Evolutionary conservation across 2,113 vertebrate species (phyloP).

Genomic region (Ranitomeya imitator): DNA sequence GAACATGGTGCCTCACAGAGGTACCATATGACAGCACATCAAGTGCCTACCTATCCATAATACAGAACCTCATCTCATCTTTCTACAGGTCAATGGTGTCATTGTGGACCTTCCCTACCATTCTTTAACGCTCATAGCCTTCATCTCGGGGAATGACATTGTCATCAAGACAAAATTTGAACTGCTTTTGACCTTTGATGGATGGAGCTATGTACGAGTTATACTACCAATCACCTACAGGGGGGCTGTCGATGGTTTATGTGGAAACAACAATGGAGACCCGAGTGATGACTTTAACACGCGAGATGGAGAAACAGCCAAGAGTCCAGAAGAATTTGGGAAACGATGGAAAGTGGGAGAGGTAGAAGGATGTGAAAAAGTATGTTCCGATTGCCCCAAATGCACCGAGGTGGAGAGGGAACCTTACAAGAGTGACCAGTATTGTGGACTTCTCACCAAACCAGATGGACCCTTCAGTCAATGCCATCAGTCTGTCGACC

Average conservation of each 20-base stretch:
- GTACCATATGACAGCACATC: neutral
- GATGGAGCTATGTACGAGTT: constrained; percentile 64
- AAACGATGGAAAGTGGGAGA: constrained; percentile 72
- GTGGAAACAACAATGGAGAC: constrained; percentile 68
- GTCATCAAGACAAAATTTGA: constrained; percentile 63
- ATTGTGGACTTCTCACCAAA: constrained; percentile 66
- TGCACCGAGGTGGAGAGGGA: constrained; percentile 48
- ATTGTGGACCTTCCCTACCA: constrained; percentile 46
- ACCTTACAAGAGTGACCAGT: constrained; percentile 56
- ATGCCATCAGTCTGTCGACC: constrained; percentile 61
- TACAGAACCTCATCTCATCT: neutral
- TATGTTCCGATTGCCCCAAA: neutral
- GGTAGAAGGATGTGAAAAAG: constrained; percentile 66
- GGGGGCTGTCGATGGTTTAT: constrained; percentile 63
- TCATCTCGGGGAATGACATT: constrained; percentile 47
- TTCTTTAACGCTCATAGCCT: constrained; percentile 41
- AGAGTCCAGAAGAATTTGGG: constrained; percentile 61
- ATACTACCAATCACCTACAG: constrained; percentile 66
- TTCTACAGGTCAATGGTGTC: neutral
- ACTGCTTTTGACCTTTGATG: constrained; percentile 67
- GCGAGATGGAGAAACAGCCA: constrained; percentile 40
- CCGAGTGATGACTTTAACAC: constrained; percentile 55
- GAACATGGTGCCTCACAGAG: neutral
- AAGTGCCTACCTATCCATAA: neutral
- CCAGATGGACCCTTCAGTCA: constrained; percentile 63